phyloP scores from a whole-genome alignment of 2,888 invertebrate species.

The Agrotis ipsilon region DNA sequence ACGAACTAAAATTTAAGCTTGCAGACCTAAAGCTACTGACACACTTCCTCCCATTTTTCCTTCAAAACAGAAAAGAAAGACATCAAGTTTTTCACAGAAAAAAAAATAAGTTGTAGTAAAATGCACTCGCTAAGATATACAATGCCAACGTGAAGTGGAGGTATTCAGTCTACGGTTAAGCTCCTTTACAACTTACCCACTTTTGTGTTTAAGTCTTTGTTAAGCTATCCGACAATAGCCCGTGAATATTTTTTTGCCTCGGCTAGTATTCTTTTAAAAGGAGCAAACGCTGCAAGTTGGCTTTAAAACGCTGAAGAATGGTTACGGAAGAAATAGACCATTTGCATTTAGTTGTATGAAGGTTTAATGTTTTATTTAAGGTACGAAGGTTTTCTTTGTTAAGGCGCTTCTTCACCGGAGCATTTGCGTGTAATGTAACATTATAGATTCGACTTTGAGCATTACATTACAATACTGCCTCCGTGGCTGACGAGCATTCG shows the following conservation, averaged over 20 bases:
- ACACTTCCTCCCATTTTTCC: conserved; percentile 15
- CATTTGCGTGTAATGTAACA: no score
- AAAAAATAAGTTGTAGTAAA: conserved; percentile 17
- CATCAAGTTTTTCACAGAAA: not conserved
- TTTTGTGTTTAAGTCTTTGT: conserved; percentile 70
- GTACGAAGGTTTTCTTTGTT: conserved; percentile 11
- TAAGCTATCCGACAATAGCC: conserved; percentile 57
- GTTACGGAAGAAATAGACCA: conserved; percentile 29
- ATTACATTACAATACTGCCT: no score
- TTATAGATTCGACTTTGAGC: no score
- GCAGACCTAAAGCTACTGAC: conserved; percentile 10
- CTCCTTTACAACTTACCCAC: conserved; percentile 64
- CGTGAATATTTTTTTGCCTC: conserved; percentile 58
- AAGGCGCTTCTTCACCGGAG: no score
- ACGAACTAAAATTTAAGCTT: no score
- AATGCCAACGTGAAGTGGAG: conserved; percentile 61
- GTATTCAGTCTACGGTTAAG: conserved; percentile 59
- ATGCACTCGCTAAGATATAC: conserved; percentile 53
- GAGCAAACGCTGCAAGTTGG: conserved; percentile 48
- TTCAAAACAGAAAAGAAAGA: no score
- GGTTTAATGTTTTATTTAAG: conserved; percentile 30
- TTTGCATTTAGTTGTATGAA: conserved; percentile 33
- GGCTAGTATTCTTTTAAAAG: conserved; percentile 42
- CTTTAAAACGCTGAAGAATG: conserved; percentile 47
- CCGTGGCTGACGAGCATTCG: no score